Evolutionary conservation across 2,113 vertebrate genomes (phyloP), one percentile per base, ranked within the genome.

Genomic region (Paedocypris sp.): DNA sequence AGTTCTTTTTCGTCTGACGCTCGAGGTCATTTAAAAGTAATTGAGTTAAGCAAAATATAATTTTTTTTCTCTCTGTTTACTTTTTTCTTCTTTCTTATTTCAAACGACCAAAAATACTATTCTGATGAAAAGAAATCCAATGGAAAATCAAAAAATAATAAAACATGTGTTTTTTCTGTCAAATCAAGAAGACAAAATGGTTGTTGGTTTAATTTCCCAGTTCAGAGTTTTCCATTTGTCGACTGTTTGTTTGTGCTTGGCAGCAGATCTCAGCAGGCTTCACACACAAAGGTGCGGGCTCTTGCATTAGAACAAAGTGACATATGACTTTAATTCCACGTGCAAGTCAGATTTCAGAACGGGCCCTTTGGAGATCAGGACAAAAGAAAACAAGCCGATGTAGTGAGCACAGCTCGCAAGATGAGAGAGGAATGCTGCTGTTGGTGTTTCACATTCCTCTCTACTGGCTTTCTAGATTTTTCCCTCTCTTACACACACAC

Each of bases 381-480:
- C 71, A 77, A 82, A 81, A 73, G 74, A 69, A 60, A 58, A 68
- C 67, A 75, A 79, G 66, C 80, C 78, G 80, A 81, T 79, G 69
- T 65, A 76, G 75, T 62, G 70, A 79, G 82, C 77, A 73, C 77
- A 79, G 79, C 79, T 57, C 73, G 75, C 73, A 77, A 82, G 79
- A 76, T 73, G 75, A 74, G 75, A 45, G 43, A 72, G 83, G 83
- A 87, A 87, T 87, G 84, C 77, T 84, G 60, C 69, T 76, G 84
- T 84, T 84, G 83, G 80, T 83, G 79, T 84, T 83, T 85, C 80
- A 79, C 80, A 84, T 85, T 85, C 80, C 78, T 76, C 57, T 70
- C 63, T 32, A 58, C 23, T 59, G n/a, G 28, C 33, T 58, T 18
- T 32, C 31, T 62, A 48, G 10, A 10, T 62, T 23, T 23, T 47